phyloP scores from a whole-genome alignment of 2,888 invertebrate species.

The Drosophila merina region DNA sequence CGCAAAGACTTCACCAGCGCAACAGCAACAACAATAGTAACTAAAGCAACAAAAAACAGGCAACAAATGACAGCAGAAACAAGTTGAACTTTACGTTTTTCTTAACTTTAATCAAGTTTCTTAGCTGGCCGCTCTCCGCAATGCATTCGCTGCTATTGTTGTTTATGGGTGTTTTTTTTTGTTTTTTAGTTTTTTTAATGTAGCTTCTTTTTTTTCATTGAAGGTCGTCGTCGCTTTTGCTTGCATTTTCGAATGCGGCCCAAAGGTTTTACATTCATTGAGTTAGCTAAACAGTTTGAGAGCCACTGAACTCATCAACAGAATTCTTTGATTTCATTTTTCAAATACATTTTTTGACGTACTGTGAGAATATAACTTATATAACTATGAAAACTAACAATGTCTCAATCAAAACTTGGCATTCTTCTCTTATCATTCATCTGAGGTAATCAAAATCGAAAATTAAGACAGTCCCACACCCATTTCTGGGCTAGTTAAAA shows the following conservation, averaged over 20 bases:
- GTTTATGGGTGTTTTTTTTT: slow-evolving; percentile 5
- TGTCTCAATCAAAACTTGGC: slow-evolving; percentile 14
- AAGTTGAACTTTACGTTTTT: slow-evolving; percentile 72
- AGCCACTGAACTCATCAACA: background rate
- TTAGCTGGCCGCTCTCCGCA: slow-evolving; percentile 38
- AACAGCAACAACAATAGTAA: slow-evolving; percentile 28
- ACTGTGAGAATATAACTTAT: background rate
- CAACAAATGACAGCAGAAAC: slow-evolving; percentile 50
- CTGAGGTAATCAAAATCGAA: slow-evolving; percentile 20
- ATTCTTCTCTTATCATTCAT: slow-evolving; percentile 21
- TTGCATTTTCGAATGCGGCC: slow-evolving; percentile 20
- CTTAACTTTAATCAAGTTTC: slow-evolving; percentile 69
- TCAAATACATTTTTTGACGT: background rate
- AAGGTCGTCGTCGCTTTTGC: slow-evolving; percentile 66
- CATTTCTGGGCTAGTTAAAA: slow-evolving; percentile 17
- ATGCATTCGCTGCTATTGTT: slow-evolving; percentile 41
- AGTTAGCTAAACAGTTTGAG: background rate
- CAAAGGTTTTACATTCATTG: slow-evolving; percentile 12
- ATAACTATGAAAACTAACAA: slow-evolving; percentile 6
- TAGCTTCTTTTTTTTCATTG: slow-evolving; percentile 38
- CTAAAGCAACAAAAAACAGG: slow-evolving; percentile 19
- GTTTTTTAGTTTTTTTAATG: slow-evolving; percentile 9
- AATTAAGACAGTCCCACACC: slow-evolving; percentile 34
- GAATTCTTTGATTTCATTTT: background rate
- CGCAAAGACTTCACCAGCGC: slow-evolving; percentile 56